Evolutionary conservation across 2,797 vertebrate species (phyloP).

Genomic region (Nannoperca obscura): DNA sequence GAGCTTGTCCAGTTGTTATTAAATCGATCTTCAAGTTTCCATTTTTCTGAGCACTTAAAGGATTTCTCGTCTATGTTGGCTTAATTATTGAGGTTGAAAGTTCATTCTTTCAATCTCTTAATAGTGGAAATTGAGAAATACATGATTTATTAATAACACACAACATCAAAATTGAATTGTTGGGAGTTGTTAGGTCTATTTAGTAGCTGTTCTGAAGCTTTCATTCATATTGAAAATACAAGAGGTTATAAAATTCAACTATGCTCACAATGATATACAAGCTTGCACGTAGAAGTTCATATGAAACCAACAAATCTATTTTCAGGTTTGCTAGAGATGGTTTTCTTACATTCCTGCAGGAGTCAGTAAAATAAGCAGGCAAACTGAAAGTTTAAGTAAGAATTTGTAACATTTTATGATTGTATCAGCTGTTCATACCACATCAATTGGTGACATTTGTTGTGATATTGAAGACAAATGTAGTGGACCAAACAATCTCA

Average conservation of each 20-base stretch:
- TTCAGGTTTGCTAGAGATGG: too few species aligned
- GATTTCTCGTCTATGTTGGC: background rate
- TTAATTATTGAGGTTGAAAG: background rate
- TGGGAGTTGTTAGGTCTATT: background rate
- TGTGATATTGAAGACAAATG: background rate
- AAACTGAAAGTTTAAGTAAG: background rate
- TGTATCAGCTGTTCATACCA: background rate
- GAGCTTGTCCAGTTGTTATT: background rate
- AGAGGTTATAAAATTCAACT: too few species aligned
- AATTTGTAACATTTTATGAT: too few species aligned
- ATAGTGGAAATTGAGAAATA: too few species aligned
- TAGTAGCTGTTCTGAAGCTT: background rate
- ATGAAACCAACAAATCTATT: too few species aligned
- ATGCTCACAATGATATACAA: too few species aligned
- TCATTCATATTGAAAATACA: background rate
- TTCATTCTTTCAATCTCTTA: background rate
- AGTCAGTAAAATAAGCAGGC: too few species aligned
- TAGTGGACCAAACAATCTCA: background rate
- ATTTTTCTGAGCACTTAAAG: background rate
- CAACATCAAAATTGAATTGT: background rate
- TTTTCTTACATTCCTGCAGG: too few species aligned
- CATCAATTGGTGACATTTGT: background rate
- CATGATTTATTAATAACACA: background rate
- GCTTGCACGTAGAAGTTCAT: too few species aligned
- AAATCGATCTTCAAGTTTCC: background rate